phyloP scores from a whole-genome alignment of 2,888 invertebrate species.

The Caenorhabditis japonica region DNA sequence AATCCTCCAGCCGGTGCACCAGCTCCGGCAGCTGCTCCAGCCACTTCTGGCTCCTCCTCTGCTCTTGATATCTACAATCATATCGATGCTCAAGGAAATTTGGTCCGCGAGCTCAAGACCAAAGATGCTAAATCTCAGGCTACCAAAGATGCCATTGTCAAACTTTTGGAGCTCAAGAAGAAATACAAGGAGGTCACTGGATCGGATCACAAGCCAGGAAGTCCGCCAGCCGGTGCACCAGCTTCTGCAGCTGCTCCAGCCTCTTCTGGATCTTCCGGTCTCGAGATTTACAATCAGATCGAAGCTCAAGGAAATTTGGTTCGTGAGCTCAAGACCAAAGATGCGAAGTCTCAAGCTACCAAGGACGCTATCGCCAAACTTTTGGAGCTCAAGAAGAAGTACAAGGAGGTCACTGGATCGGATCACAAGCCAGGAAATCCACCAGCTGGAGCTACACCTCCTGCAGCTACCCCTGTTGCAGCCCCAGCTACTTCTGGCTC shows the following conservation, averaged over 20 bases:
- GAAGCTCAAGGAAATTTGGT: conserved; percentile 82
- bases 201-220: conserved; percentile 50
- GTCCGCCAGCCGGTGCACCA: conserved; percentile 53
- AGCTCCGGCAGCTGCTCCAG: conserved; percentile 25
- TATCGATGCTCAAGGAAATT: conserved; percentile 81
- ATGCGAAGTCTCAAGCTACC: conserved; percentile 78
- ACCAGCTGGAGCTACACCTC: conserved; percentile 46
- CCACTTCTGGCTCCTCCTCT: conserved; percentile 5
- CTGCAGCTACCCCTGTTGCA: conserved; percentile 32
- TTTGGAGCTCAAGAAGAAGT: conserved; percentile 85
- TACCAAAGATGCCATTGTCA: conserved; percentile 80
- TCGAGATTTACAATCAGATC: neutral
- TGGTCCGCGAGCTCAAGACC: conserved; percentile 83
- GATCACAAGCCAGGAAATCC: conserved; percentile 67
- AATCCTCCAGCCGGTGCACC: conserved; percentile 58
- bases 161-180: conserved; percentile 84
- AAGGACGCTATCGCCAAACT: conserved; percentile 82
- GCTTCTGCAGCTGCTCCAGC: conserved; percentile 37
- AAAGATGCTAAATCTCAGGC: conserved; percentile 78
- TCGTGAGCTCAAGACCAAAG: conserved; percentile 81
- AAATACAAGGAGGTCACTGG: conserved; percentile 82
- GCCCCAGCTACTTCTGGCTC: conserved; percentile 33
- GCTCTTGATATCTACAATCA: conserved; percentile 33
- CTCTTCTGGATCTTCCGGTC: conserved; percentile 17
- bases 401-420: conserved; percentile 82